These are phyloP conservation scores for Semotilus atromaculatus DNA, from an alignment of 2,797 vertebrate genomes.

Conservation along the genomic window DNA sequence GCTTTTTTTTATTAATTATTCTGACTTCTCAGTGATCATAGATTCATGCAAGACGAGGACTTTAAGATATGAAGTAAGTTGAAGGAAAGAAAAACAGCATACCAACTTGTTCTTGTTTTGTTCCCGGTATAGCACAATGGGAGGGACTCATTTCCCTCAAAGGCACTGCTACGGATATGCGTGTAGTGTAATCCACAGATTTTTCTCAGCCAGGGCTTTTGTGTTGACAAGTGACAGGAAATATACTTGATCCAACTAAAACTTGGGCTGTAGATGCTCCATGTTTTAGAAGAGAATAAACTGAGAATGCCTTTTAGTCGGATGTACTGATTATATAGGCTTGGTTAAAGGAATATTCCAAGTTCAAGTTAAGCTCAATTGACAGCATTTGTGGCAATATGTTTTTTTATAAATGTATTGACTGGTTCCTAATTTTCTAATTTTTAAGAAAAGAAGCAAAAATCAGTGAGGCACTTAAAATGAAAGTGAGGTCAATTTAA, in stretches of 20 bases:
- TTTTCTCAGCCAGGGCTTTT: slow-evolving; percentile 48
- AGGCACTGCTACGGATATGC: slow-evolving; percentile 42
- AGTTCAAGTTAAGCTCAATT: not conserved
- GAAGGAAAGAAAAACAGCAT: slow-evolving; percentile 6
- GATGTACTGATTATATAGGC: not conserved
- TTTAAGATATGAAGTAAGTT: not conserved
- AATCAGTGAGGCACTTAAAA: not conserved
- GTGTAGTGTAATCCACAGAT: slow-evolving; percentile 34
- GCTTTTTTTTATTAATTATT: slow-evolving; percentile 24
- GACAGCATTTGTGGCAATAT: not conserved
- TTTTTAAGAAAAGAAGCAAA: not conserved
- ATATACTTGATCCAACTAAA: slow-evolving; percentile 56
- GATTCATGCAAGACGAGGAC: not conserved
- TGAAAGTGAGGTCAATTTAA: not conserved
- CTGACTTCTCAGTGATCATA: not conserved
- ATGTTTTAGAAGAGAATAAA: slow-evolving; percentile 28
- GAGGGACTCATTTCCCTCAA: slow-evolving; percentile 25
- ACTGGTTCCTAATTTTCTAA: not conserved
- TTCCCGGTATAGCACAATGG: slow-evolving; percentile 32
- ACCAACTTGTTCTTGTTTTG: slow-evolving; percentile 41
- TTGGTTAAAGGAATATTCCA: not conserved
- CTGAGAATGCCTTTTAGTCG: slow-evolving; percentile 9
- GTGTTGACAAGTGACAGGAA: slow-evolving; percentile 59
- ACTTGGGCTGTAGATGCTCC: slow-evolving; percentile 36
- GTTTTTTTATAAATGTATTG: not conserved